Percentiles rank a stretch among this genome's conserved stretches.
Conservation (phyloP, 92 coral and sea anemone genomes). For the Palythoa heliodiscus region DNA sequence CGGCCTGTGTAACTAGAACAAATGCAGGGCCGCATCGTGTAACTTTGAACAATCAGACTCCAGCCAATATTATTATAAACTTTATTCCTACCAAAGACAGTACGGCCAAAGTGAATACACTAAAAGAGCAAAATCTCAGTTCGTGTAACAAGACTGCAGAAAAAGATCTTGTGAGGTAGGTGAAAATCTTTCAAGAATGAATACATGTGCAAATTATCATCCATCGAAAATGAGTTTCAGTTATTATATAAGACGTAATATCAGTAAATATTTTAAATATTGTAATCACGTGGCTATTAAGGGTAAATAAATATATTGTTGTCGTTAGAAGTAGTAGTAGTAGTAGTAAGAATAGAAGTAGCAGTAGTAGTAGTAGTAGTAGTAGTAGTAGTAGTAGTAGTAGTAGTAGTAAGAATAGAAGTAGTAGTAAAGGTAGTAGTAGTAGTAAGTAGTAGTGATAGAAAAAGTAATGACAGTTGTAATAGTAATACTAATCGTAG, state of each 20-base stretch:
- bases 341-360: too few relatives aligned
- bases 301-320: too few relatives aligned
- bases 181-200: not conserved
- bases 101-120: conserved; percentile 37
- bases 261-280: too few relatives aligned
- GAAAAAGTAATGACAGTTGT: not conserved
- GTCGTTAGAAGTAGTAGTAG: too few relatives aligned
- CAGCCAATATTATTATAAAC: conserved; percentile 42
- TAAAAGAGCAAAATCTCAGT: conserved; percentile 33
- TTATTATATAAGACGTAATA: not conserved
- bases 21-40: conserved; percentile 45
- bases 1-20: conserved; percentile 21
- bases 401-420: not conserved
- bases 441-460: not conserved
- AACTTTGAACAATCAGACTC: conserved; percentile 36
- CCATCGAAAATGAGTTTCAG: not conserved
- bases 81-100: conserved; percentile 35
- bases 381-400: not conserved
- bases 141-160: conserved; percentile 43
- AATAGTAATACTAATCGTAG: not conserved
- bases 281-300: too few relatives aligned
- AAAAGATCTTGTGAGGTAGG: conserved; percentile 42
- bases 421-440: too few relatives aligned
- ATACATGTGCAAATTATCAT: not conserved
- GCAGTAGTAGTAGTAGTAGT: too few relatives aligned